Percentiles rank a stretch among this genome's conserved stretches.
phyloP scores from a whole-genome alignment of 2,888 invertebrate species.

The Argyresthia goedartella region DNA sequence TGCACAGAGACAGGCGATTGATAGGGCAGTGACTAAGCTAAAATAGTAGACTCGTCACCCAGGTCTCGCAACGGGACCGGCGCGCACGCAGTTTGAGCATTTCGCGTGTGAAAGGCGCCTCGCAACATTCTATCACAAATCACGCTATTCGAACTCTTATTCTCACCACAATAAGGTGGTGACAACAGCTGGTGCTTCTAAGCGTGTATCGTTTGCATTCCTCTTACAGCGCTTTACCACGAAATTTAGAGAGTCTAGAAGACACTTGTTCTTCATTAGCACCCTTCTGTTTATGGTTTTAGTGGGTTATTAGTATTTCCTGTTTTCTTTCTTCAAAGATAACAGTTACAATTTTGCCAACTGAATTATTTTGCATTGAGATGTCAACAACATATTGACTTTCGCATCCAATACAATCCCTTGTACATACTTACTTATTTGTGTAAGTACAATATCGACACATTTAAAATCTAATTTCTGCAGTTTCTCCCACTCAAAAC shows the following conservation, averaged over 20 bases:
- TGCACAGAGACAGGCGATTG: no score
- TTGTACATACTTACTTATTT: no score
- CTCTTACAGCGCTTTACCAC: constrained; percentile 34
- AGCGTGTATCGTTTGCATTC: constrained; percentile 42
- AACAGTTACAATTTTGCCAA: no score
- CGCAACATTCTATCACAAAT: not conserved
- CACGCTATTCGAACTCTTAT: not conserved
- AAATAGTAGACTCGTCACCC: not conserved
- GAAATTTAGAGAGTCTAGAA: constrained; percentile 43
- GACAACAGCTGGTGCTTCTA: not conserved
- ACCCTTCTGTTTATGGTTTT: constrained; percentile 8
- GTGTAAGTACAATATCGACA: no score
- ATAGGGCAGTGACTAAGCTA: no score
- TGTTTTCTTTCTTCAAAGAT: no score
- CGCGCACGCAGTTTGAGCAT: constrained; percentile 7
- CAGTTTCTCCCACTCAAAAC: no score
- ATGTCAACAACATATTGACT: no score
- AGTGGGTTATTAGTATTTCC: no score
- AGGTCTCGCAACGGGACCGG: not conserved
- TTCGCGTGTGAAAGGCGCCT: constrained; percentile 33
- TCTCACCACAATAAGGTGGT: not conserved
- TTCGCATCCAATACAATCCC: no score
- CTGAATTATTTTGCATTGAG: no score
- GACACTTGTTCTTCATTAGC: constrained; percentile 53
- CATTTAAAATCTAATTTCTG: no score